These are phyloP conservation scores for Menidia menidia DNA, from an alignment of 2,797 vertebrate genomes.

Conservation along the genomic window DNA sequence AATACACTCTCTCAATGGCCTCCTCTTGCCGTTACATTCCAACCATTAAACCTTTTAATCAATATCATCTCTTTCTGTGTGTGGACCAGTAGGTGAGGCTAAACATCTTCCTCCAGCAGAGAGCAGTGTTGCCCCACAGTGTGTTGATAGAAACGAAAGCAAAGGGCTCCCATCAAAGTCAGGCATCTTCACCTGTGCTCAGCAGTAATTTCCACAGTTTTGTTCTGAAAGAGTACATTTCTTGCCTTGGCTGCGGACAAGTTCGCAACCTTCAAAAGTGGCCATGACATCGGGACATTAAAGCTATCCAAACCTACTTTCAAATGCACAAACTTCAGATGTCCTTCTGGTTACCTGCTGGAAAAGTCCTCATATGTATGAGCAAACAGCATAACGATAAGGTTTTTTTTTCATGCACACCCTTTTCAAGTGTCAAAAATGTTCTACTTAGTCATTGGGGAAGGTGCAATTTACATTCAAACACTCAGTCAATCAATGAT, in stretches of 20 bases:
- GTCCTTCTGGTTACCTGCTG: too few relatives aligned
- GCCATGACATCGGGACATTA: too few relatives aligned
- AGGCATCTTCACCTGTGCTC: background rate
- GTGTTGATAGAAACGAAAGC: background rate
- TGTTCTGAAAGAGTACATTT: background rate
- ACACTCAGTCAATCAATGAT: constrained; percentile 13
- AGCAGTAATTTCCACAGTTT: background rate
- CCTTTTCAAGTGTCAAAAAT: background rate
- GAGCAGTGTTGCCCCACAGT: background rate
- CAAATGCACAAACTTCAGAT: too few relatives aligned
- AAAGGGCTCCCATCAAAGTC: background rate
- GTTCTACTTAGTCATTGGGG: background rate
- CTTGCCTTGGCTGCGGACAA: background rate
- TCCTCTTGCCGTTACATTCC: background rate
- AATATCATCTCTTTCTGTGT: background rate
- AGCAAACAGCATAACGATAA: background rate
- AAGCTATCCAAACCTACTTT: too few relatives aligned
- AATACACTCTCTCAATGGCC: too few relatives aligned
- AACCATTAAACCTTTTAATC: background rate
- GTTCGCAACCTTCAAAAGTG: background rate
- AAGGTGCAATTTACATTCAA: constrained; percentile 6
- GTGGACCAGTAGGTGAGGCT: background rate
- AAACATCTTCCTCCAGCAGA: background rate
- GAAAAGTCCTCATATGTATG: background rate
- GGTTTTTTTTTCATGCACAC: background rate